Conservation (phyloP, 2,888 invertebrate species). For the Drosophila testacea region DNA sequence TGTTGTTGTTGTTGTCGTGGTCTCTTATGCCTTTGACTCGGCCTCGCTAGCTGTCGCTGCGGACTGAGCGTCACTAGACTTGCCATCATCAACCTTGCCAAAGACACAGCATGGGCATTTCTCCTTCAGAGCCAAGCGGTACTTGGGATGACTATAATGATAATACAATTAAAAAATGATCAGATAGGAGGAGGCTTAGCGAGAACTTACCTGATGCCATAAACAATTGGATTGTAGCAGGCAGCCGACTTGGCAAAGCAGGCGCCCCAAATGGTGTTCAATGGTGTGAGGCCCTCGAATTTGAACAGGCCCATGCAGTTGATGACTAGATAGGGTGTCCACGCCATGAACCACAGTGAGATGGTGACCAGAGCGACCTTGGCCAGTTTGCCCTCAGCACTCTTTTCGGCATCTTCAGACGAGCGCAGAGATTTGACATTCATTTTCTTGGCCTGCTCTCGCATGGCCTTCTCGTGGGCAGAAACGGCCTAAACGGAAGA, state of each 20-base stretch:
- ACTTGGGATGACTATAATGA: conserved; percentile 87
- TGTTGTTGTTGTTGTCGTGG: conserved; percentile 51
- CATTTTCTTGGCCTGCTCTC: conserved; percentile 97
- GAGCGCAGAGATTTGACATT: conserved; percentile 95
- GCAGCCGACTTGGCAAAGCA: conserved; percentile 96
- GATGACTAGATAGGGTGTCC: conserved; percentile 95
- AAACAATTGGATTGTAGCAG: conserved; percentile 95
- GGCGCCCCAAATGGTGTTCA: conserved; percentile 95
- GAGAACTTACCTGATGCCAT: conserved; percentile 91
- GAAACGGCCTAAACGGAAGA: conserved; percentile 64
- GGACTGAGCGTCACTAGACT: conserved; percentile 82
- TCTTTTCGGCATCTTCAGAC: conserved; percentile 90
- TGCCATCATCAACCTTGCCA: conserved; percentile 83
- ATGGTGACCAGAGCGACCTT: conserved; percentile 96
- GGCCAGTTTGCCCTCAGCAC: conserved; percentile 94
- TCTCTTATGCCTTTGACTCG: conserved; percentile 83
- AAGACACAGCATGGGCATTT: conserved; percentile 87
- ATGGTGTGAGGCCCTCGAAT: conserved; percentile 90
- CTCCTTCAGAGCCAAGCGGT: conserved; percentile 87
- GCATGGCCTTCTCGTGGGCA: conserved; percentile 92
- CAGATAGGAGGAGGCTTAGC: too few relatives aligned
- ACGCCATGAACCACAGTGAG: conserved; percentile 95
- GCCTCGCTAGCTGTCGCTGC: conserved; percentile 83
- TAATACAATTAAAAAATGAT: background rate
- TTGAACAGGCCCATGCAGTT: conserved; percentile 93